These are phyloP conservation scores for Microtus agrestis DNA, from an alignment of 2,797 vertebrate species.

Conservation along the genomic window DNA sequence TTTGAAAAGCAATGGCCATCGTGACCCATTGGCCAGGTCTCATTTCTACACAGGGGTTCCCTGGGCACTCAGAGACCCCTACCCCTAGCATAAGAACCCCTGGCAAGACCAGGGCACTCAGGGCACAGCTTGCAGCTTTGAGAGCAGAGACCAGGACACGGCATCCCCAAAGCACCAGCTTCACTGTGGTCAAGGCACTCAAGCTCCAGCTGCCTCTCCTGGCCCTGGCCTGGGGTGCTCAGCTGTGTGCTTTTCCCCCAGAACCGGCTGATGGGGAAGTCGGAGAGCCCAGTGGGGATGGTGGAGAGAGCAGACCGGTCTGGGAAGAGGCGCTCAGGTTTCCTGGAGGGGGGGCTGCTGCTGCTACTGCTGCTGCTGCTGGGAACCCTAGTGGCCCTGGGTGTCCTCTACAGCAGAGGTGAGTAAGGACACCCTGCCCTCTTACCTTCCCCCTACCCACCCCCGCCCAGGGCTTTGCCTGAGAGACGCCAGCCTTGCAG, in stretches of 20 bases:
- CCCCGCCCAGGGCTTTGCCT: not conserved
- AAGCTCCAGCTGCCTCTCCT: not conserved
- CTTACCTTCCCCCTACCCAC: too few relatives aligned
- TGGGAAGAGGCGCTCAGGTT: conserved; percentile 90
- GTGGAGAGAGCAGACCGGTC: conserved; percentile 93
- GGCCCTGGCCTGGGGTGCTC: not conserved
- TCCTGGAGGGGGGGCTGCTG: conserved; percentile 91
- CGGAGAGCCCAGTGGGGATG: conserved; percentile 95
- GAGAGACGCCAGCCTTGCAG: not conserved
- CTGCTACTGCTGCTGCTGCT: conserved; percentile 93
- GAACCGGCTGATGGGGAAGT: conserved; percentile 94
- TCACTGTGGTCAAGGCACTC: not conserved
- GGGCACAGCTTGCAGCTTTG: not conserved
- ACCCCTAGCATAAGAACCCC: not conserved
- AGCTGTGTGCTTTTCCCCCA: conserved; percentile 75
- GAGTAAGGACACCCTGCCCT: conserved; percentile 74
- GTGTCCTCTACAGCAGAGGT: conserved; percentile 95
- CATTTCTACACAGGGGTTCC: fast-evolving
- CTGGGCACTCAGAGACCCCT: not conserved
- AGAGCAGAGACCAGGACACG: not conserved
- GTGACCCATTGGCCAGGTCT: not conserved
- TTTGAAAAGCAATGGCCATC: not conserved
- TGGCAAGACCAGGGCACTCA: too few relatives aligned
- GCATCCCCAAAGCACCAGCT: not conserved
- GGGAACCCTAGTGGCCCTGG: conserved; percentile 92